phyloP scores from a whole-genome alignment of 1,140 invertebrate genomes.

The Drosophila mayri region DNA sequence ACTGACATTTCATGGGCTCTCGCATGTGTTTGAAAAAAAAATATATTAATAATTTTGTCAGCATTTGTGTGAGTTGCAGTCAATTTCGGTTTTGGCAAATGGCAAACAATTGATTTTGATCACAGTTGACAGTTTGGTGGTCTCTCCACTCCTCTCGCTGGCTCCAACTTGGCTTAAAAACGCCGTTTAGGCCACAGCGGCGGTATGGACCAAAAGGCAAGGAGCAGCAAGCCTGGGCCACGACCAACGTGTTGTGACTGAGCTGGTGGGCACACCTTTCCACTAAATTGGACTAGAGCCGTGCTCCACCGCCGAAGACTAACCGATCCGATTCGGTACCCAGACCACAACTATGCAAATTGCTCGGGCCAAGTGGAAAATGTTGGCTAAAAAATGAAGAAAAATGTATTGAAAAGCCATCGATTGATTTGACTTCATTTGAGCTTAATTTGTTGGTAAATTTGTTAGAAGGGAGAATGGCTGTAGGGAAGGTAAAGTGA shows the following conservation, averaged over 20 bases:
- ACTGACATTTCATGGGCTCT: conserved; percentile 45
- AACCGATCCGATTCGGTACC: conserved; percentile 31
- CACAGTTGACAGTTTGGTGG: conserved; percentile 58
- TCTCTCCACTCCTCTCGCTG: conserved; percentile 22
- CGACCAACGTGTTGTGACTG: conserved; percentile 53
- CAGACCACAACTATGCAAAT: conserved; percentile 61
- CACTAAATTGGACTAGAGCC: conserved; percentile 62
- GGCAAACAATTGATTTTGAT: conserved; percentile 71
- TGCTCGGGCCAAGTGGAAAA: conserved; percentile 55
- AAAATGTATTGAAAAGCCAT: conserved; percentile 38
- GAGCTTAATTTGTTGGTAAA: conserved; percentile 59
- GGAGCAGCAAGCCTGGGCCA: conserved; percentile 15
- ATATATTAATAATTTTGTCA: conserved; percentile 43
- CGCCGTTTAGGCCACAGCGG: conserved; percentile 53
- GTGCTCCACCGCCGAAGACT: conserved; percentile 22
- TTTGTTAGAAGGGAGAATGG: conserved; percentile 24
- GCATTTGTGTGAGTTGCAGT: conserved; percentile 49
- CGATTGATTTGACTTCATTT: conserved; percentile 60
- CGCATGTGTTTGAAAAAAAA: conserved; percentile 12
- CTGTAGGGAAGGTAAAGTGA: neutral
- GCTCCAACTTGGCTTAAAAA: conserved; percentile 58
- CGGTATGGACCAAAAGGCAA: conserved; percentile 48
- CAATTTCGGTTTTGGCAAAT: conserved; percentile 60
- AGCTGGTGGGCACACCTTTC: conserved; percentile 69
- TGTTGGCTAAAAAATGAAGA: conserved; percentile 1